Conservation (phyloP, 2,113 vertebrate genomes). For the Crotalus tigris region DNA sequence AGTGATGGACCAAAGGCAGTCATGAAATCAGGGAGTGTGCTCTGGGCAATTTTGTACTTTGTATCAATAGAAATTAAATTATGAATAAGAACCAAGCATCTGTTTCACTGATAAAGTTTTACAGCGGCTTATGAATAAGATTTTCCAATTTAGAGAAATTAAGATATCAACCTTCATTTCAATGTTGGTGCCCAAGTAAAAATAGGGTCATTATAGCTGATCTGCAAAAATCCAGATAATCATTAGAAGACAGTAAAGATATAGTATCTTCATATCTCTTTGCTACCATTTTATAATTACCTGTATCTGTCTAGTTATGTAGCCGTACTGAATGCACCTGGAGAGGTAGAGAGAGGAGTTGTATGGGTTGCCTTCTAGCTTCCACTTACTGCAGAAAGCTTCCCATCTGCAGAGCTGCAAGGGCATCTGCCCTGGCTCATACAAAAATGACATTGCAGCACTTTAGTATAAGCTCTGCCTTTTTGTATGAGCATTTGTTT, state of each 20-base stretch:
- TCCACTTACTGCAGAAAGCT: not conserved
- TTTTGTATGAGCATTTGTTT: not conserved
- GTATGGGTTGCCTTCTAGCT: not conserved
- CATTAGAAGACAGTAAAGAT: not conserved
- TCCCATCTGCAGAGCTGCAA: not conserved
- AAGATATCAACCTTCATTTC: not conserved
- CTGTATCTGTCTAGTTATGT: not conserved
- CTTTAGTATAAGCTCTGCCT: not conserved
- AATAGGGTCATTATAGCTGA: not conserved
- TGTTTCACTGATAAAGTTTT: not conserved
- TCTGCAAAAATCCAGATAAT: not conserved
- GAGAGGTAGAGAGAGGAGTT: not conserved
- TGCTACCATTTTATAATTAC: not conserved
- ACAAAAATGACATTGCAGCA: not conserved
- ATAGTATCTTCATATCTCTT: not conserved
- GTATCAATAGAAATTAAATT: not conserved
- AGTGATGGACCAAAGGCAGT: not conserved
- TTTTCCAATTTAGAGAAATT: not conserved
- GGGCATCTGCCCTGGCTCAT: not conserved
- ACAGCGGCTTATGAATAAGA: not conserved
- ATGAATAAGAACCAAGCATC: not conserved
- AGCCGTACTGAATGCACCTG: not conserved
- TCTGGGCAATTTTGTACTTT: not conserved
- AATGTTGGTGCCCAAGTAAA: not conserved
- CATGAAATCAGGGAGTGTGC: not conserved